Evolutionary conservation across 2,888 invertebrate species (phyloP), one percentile per base, ranked within the genome.

Genomic region (Philereme transversata): DNA sequence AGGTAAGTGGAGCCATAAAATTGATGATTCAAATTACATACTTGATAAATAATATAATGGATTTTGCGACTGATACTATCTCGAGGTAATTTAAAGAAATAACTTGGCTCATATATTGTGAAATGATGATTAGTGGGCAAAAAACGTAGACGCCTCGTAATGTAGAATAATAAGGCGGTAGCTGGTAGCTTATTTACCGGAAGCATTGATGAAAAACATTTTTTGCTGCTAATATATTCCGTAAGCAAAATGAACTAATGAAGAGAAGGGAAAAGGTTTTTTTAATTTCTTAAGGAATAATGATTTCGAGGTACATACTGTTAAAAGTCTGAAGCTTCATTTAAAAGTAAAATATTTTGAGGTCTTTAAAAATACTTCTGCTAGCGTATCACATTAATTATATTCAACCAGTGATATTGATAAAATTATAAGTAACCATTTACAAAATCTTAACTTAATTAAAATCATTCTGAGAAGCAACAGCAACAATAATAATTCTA

Each of bases 1-100:
- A 72, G 71, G 75, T 76, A 74, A 71, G 68, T 70, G 68, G 48
- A 50, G 60, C 65, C 67, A 67, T 70, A 72, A 75, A 76, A 77
- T 74, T 68, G 70, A 69, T 73, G 71, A 72, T 74, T 68, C 71
- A 69, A 74, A 77, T 76, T 73, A 73, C 71, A 68, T 69, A 71
- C 71, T 73, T 72, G 66, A 74, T 76, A 67, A 68, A 74, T 74
- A 66, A 67, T 75, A 54, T 72, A 74, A 78, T 73, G 73, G 68
- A 59, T 72, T 68, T 72, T 51, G 59, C 66, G 70, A 72, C 60
- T 59, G 66, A 73, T 73, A 70, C 59, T 54, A 62, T 70, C 66
- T 59, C 59, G 48, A 59, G 53, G 62, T 68, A 68, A 69, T 71
- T 70, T 68, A 62, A 64, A 57, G 57, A 68, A 63, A 64, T 63